Percentiles rank a stretch among this genome's conserved stretches.
phyloP scores from a whole-genome alignment of 2,113 vertebrate species.

The Sapajus apella region DNA sequence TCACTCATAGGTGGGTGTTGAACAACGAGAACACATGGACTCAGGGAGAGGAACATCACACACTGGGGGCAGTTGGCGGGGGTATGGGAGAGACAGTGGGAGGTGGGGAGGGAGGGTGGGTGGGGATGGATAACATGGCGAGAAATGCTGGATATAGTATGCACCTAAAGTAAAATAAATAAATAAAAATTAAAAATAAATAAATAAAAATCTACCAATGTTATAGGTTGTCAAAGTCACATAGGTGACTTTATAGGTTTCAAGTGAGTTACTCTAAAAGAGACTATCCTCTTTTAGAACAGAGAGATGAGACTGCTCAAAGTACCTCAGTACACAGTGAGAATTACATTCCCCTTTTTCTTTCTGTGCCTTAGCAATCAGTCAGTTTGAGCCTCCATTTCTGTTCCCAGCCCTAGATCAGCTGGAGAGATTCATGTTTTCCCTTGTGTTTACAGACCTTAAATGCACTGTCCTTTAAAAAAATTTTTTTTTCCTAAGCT shows the following conservation, averaged over 20 bases:
- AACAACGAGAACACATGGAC: too few relatives aligned
- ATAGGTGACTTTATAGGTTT: background rate
- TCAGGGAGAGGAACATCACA: too few relatives aligned
- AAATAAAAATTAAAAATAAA: too few relatives aligned
- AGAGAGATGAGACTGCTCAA: background rate
- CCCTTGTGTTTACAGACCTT: constrained; percentile 57
- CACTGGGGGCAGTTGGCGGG: too few relatives aligned
- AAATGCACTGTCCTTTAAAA: constrained; percentile 56
- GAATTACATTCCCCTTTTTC: background rate
- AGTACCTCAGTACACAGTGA: background rate
- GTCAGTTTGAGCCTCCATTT: constrained; percentile 1
- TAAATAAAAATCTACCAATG: background rate
- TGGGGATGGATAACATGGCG: too few relatives aligned
- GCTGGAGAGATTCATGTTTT: constrained; percentile 35
- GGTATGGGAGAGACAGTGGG: too few relatives aligned
- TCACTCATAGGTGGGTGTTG: too few relatives aligned
- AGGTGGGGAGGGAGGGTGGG: too few relatives aligned
- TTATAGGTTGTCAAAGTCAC: background rate
- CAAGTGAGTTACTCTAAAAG: background rate
- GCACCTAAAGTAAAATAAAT: too few relatives aligned
- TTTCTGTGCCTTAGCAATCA: background rate
- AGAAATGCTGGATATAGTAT: too few relatives aligned
- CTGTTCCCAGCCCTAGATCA: constrained; percentile 33
- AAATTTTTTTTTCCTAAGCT: background rate
- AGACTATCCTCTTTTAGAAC: background rate